Evolutionary conservation across 2,797 vertebrate species (phyloP), one percentile per base, ranked within the genome.

Genomic region (Melanotaenia parkinsoni): DNA sequence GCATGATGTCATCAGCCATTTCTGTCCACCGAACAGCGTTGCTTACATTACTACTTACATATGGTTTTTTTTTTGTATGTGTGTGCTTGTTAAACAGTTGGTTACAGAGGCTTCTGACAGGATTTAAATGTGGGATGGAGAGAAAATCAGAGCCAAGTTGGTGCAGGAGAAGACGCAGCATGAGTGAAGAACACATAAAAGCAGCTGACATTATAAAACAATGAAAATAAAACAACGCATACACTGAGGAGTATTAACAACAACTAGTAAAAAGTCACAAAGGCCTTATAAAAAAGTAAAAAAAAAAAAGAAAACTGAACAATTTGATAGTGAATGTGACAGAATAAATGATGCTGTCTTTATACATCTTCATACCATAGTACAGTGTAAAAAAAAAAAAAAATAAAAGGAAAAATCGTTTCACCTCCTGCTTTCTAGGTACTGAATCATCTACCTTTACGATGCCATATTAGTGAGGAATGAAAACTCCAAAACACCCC

Each of bases 381-480:
- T 14, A 3, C 56, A 62, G 51, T 53, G 53, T 73, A 56, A 61
- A 57, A 65, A 67, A 57, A 63, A 63, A 64, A 4, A 40, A 14
- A 63, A 28, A 64, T 4, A 40, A 16, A 65, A 6, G 54, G 37
- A 13, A 64, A 73, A 33, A 45, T 38, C 8, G 40, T 73, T 56
- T 57, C 22, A 12, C n/a, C 61, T 72, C 8, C 43, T 69, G 58
- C 63, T 76, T 51, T 75, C 66, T 38, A 57, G 76, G 66, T 78
- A 64, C 75, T 26, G 43, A 77, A 50, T 22, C n/a, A 38, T 76
- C 70, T 18, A 22, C 61, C 58, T 78, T 77, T 62, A 65, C 54
- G 72, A 85, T 63, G 63, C 59, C 61, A 4, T 63, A 58, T 78
- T 74, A 75, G 69, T 69, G 50, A 67, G 38, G 32, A 68, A 33